Evolutionary conservation across 2,113 vertebrate genomes (phyloP).

Genomic region (Silurus glanis): DNA sequence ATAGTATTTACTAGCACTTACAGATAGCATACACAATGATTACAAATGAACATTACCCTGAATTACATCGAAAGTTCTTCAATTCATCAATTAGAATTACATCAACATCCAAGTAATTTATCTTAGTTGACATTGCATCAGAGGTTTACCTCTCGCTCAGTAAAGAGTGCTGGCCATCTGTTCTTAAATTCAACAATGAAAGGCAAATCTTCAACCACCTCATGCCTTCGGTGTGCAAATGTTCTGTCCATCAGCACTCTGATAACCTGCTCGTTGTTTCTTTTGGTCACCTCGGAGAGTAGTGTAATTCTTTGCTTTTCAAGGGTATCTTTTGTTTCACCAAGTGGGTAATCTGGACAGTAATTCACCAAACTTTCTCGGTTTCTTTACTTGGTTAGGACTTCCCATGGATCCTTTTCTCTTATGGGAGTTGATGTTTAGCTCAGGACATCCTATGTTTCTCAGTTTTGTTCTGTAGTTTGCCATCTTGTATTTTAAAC

Average conservation of each 20-base stretch:
- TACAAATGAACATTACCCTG: no score
- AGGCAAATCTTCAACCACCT: neutral
- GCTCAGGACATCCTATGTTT: neutral
- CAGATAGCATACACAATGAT: no score
- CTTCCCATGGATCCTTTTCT: neutral
- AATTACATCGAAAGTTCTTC: no score
- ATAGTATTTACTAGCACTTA: no score
- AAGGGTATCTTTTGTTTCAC: neutral
- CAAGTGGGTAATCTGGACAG: neutral
- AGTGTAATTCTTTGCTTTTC: neutral
- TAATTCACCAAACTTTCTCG: neutral
- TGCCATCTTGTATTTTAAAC: neutral
- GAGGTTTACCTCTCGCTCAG: neutral
- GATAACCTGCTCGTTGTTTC: neutral
- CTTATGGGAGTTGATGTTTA: neutral
- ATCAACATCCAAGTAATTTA: neutral
- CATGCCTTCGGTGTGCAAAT: neutral
- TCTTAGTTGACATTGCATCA: neutral
- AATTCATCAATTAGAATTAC: no score
- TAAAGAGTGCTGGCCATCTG: neutral
- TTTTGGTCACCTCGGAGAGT: neutral
- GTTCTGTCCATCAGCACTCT: neutral
- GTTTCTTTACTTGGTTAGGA: neutral
- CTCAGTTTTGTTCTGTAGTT: neutral
- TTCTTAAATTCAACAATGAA: neutral